phyloP scores from a whole-genome alignment of 1,140 invertebrate species.

The Drosophila mauritiana region DNA sequence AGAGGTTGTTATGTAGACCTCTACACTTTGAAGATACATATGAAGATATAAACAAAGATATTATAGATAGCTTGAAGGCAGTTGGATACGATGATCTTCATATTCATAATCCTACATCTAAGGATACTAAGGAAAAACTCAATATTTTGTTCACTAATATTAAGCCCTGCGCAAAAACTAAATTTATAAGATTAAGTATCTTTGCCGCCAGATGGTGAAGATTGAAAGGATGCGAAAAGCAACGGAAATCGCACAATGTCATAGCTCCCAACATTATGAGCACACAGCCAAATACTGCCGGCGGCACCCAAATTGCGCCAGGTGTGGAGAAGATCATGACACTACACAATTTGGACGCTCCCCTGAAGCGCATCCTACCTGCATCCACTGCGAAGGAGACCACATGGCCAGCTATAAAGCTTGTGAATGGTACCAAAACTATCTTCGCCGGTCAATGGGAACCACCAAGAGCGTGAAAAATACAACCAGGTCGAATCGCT shows the following conservation, averaged over 20 bases:
- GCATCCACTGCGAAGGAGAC: too few relatives aligned
- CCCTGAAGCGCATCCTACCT: too few relatives aligned
- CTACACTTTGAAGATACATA: too few relatives aligned
- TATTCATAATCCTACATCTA: conserved; percentile 20
- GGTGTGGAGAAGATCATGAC: conserved; percentile 7
- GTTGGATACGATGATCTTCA: conserved; percentile 12
- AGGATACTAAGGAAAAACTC: conserved; percentile 11
- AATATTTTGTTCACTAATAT: conserved; percentile 29
- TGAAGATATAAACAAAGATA: background rate
- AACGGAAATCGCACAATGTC: background rate
- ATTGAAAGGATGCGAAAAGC: conserved; percentile 1
- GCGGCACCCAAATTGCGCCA: conserved; percentile 13
- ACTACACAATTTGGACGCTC: background rate
- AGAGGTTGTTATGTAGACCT: background rate
- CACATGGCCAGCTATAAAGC: conserved; percentile 25
- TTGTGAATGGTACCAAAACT: conserved; percentile 20
- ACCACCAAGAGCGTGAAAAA: too few relatives aligned
- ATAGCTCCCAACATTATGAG: too few relatives aligned
- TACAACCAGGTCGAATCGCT: too few relatives aligned
- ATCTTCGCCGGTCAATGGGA: background rate
- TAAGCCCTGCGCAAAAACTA: background rate
- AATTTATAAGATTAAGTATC: too few relatives aligned
- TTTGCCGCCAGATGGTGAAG: background rate
- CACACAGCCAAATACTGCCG: conserved; percentile 15
- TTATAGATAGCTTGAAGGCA: background rate